A percentile compares a stretch with the other conserved stretches of the same genome.
Conservation (phyloP, 2,888 invertebrate species). For the Drosophila melanosoma region DNA sequence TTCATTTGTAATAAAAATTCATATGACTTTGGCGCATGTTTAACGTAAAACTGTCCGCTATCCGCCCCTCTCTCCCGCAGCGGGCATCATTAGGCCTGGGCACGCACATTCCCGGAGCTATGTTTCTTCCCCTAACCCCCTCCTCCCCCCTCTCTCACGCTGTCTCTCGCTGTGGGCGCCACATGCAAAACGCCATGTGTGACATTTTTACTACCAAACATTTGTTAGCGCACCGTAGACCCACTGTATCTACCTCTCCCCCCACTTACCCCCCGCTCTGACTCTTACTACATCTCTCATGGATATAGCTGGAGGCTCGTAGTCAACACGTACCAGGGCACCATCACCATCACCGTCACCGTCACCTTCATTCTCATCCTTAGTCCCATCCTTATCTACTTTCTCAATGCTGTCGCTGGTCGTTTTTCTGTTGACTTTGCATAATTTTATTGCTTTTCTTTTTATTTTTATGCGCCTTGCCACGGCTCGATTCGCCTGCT, state of each 20-base stretch:
- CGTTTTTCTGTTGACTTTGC: slow-evolving; percentile 80
- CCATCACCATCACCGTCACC: slow-evolving; percentile 36
- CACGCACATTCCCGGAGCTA: slow-evolving; percentile 63
- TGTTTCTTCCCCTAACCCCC: neutral
- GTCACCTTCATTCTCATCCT: slow-evolving; percentile 9
- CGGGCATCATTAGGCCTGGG: slow-evolving; percentile 72
- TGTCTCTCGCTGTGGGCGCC: slow-evolving; percentile 41
- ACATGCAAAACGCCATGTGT: slow-evolving; percentile 79
- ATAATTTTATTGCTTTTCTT: slow-evolving; percentile 81
- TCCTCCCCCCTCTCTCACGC: neutral
- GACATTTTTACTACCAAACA: slow-evolving; percentile 78
- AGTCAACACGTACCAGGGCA: slow-evolving; percentile 74
- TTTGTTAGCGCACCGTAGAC: slow-evolving; percentile 67
- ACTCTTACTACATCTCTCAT: neutral
- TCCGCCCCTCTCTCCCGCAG: neutral
- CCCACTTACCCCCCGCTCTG: neutral
- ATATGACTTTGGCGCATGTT: slow-evolving; percentile 78
- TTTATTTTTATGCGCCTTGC: slow-evolving; percentile 75
- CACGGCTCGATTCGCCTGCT: slow-evolving; percentile 46
- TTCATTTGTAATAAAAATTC: slow-evolving; percentile 80
- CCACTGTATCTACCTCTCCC: slow-evolving; percentile 2
- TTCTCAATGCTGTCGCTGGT: slow-evolving; percentile 39
- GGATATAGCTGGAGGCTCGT: slow-evolving; percentile 25
- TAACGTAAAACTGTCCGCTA: slow-evolving; percentile 57
- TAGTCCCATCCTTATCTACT: slow-evolving; percentile 9